Conservation (phyloP, 2,888 invertebrate genomes). For the Mesoligia furuncula region DNA sequence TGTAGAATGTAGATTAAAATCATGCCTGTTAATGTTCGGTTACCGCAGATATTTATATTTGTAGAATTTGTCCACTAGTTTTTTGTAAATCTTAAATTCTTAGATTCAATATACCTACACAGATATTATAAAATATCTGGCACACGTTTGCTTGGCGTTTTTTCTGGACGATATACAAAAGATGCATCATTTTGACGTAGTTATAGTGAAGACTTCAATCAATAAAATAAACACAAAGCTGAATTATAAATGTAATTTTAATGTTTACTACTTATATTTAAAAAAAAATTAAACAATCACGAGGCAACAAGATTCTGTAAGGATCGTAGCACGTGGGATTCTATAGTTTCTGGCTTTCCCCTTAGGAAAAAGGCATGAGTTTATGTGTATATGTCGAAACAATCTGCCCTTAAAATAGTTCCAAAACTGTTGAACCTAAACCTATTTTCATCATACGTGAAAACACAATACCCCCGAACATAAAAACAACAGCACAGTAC, state of each 20-base stretch:
- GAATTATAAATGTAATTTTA: neutral
- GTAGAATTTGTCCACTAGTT: neutral
- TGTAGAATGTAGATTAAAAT: neutral
- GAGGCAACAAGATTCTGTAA: neutral
- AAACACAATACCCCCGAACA: constrained; percentile 4
- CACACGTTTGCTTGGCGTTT: too few relatives aligned
- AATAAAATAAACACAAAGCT: neutral
- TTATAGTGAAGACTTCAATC: neutral
- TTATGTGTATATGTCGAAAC: neutral
- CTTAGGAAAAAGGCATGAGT: too few relatives aligned
- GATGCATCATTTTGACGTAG: neutral
- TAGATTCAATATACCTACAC: neutral
- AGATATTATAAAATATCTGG: neutral
- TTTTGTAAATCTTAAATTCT: neutral
- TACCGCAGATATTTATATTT: neutral
- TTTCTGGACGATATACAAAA: neutral
- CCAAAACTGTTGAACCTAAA: neutral
- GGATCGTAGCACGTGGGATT: neutral
- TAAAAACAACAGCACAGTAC: constrained; percentile 59
- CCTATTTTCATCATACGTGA: neutral
- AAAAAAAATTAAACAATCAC: neutral
- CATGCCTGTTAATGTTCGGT: neutral
- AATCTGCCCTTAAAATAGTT: neutral
- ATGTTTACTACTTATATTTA: neutral
- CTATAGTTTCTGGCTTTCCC: neutral